phyloP scores from a whole-genome alignment of 2,888 invertebrate species.

The Drosophila barbarae region DNA sequence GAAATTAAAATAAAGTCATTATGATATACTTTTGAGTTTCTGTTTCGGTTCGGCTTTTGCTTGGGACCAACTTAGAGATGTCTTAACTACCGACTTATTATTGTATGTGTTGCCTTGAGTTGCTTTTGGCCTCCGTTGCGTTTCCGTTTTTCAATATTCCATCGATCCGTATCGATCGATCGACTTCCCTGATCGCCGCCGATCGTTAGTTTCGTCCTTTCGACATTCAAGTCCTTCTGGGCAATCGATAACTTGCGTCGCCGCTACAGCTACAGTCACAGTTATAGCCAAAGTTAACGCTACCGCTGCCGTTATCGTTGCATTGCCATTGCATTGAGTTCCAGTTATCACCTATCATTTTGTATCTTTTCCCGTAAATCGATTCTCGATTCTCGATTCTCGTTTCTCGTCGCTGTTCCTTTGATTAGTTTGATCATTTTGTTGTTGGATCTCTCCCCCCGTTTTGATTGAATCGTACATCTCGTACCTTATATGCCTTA shows the following conservation, averaged over 20 bases:
- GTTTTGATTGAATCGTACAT: slow-evolving; percentile 49
- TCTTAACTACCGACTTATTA: slow-evolving; percentile 6
- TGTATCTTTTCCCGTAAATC: slow-evolving; percentile 11
- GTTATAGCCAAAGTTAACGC: slow-evolving; percentile 30
- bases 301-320: slow-evolving; percentile 35
- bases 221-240: neutral
- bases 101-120: slow-evolving; percentile 32
- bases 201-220: slow-evolving; percentile 4
- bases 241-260: slow-evolving; percentile 26
- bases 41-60: slow-evolving; percentile 27
- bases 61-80: slow-evolving; percentile 19
- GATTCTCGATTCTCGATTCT: neutral
- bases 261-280: slow-evolving; percentile 37
- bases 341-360: slow-evolving; percentile 33
- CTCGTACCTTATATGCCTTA: slow-evolving; percentile 35
- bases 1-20: neutral
- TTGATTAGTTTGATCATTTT: slow-evolving; percentile 36
- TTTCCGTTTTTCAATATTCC: slow-evolving; percentile 25
- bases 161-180: slow-evolving; percentile 1
- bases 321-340: slow-evolving; percentile 48
- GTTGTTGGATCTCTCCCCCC: slow-evolving; percentile 35
- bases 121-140: slow-evolving; percentile 39
- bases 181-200: slow-evolving; percentile 3
- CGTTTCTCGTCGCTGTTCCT: slow-evolving; percentile 25
- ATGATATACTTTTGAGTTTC: neutral